These are phyloP conservation scores for Scortum barcoo DNA, from an alignment of 2,113 vertebrate species.

Conservation along the genomic window DNA sequence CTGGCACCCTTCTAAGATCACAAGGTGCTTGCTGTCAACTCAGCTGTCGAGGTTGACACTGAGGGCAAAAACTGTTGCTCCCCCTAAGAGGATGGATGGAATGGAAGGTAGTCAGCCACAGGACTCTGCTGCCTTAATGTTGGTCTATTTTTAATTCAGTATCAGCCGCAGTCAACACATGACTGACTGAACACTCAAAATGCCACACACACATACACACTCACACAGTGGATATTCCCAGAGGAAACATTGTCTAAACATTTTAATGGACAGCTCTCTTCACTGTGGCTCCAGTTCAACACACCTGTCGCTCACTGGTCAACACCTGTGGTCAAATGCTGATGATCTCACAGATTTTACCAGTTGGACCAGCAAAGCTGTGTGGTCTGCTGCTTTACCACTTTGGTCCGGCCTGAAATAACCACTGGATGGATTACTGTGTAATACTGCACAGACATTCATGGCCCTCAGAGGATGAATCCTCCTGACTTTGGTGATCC, in stretches of 20 bases:
- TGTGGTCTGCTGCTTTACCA: not conserved
- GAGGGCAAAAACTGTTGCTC: constrained; percentile 37
- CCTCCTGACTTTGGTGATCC: too few relatives aligned
- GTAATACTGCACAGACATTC: too few relatives aligned
- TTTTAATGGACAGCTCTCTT: constrained; percentile 5
- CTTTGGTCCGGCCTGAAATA: not conserved
- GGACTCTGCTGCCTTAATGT: constrained; percentile 44
- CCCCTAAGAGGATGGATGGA: constrained; percentile 32
- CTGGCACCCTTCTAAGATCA: constrained; percentile 53
- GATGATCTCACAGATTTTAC: not conserved
- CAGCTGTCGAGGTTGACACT: constrained; percentile 50
- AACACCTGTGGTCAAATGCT: not conserved
- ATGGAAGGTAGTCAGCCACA: constrained; percentile 33
- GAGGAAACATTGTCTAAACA: constrained; percentile 21
- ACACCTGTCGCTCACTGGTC: not conserved
- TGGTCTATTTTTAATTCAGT: constrained; percentile 66
- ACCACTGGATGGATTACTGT: too few relatives aligned
- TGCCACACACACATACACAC: constrained; percentile 6
- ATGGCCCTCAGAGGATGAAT: too few relatives aligned
- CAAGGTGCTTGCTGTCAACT: constrained; percentile 54
- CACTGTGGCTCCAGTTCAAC: not conserved
- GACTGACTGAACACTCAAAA: constrained; percentile 51
- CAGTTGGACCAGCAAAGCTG: not conserved
- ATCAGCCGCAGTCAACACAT: constrained; percentile 52
- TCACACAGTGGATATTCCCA: not conserved